phyloP scores from a whole-genome alignment of 2,888 invertebrate species.

The Quadriops clusia region DNA sequence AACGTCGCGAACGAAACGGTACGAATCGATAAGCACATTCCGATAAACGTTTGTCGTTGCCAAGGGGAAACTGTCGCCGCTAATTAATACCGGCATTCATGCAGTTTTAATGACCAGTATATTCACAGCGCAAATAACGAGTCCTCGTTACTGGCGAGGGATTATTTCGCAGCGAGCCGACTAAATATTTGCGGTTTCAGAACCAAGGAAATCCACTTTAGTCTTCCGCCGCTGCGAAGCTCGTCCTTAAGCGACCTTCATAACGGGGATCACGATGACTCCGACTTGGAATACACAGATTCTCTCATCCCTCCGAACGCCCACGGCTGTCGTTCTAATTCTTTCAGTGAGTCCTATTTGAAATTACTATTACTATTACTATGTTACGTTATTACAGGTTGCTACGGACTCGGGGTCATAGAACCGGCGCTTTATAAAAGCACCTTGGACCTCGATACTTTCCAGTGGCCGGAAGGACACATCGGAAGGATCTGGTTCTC shows the following conservation, averaged over 20 bases:
- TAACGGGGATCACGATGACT: conserved; percentile 30
- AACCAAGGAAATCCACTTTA: conserved; percentile 36
- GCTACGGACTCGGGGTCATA: conserved; percentile 53
- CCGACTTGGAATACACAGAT: conserved; percentile 31
- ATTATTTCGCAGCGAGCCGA: no score
- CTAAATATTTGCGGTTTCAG: conserved; percentile 21
- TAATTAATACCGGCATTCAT: no score
- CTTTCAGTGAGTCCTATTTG: conserved; percentile 48
- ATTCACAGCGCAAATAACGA: no score
- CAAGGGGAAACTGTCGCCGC: no score
- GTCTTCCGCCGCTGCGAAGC: conserved; percentile 33
- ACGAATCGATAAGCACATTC: no score
- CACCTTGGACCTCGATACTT: conserved; percentile 51
- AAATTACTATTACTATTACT: conserved; percentile 1
- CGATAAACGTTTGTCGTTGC: no score
- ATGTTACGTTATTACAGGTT: conserved; percentile 36
- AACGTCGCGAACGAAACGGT: no score
- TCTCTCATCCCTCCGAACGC: conserved; percentile 29
- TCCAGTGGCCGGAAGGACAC: conserved; percentile 64
- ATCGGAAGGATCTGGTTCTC: conserved; percentile 72
- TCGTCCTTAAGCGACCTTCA: conserved; percentile 33
- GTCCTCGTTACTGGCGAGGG: no score
- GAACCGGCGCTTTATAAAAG: conserved; percentile 58
- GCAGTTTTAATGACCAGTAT: no score
- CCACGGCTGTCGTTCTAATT: conserved; percentile 45